These are phyloP conservation scores for Desoria tigrina DNA, from an alignment of 2,888 invertebrate genomes.

Conservation along the genomic window DNA sequence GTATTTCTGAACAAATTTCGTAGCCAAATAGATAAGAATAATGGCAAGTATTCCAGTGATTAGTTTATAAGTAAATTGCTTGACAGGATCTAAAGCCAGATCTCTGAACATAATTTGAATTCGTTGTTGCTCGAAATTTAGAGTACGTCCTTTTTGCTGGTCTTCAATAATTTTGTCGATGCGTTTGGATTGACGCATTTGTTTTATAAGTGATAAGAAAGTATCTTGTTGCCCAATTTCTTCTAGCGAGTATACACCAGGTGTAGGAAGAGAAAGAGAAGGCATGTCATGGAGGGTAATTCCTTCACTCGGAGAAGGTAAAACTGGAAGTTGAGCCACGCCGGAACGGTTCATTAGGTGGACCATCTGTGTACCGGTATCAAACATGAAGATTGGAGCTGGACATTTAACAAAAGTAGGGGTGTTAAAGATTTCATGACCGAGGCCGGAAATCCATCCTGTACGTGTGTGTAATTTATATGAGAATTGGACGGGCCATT, in stretches of 20 bases:
- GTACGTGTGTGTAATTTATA: neutral
- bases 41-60: neutral
- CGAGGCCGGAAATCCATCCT: slow-evolving; percentile 3
- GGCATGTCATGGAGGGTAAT: neutral
- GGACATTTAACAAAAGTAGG: slow-evolving; percentile 1
- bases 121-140: neutral
- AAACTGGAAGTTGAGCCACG: neutral
- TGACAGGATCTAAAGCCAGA: neutral
- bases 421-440: slow-evolving; percentile 5
- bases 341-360: neutral
- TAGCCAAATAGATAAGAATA: too few species aligned
- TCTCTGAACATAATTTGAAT: neutral
- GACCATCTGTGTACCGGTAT: neutral
- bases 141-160: neutral
- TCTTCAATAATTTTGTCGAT: slow-evolving; percentile 2
- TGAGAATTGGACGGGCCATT: neutral
- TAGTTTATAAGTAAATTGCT: neutral
- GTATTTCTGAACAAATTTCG: neutral
- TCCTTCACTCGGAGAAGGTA: slow-evolving; percentile 10
- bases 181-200: neutral
- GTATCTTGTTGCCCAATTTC: neutral
- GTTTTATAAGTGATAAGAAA: neutral
- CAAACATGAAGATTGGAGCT: slow-evolving; percentile 1
- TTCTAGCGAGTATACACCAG: slow-evolving; percentile 2
- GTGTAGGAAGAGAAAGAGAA: neutral